Evolutionary conservation across 30 jellyfish, hydroid and myxozoan genomes (phyloP).

Genomic region (Pelagia noctiluca): DNA sequence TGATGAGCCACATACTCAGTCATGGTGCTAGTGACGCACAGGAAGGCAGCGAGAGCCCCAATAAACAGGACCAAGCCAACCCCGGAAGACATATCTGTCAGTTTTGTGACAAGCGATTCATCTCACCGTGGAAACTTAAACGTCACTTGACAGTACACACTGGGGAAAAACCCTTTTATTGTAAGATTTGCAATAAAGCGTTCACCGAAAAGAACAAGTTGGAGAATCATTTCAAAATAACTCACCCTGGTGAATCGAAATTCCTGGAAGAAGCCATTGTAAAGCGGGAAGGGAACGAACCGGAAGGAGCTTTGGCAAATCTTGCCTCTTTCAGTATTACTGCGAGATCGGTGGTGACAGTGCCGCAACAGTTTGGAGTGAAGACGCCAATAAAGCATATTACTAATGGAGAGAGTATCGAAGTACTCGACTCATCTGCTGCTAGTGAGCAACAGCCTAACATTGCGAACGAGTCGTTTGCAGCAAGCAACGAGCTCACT

Average conservation of each 20-base stretch:
- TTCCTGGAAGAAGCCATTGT: slow-evolving; percentile 27
- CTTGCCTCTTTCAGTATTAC: slow-evolving; percentile 67
- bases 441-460: slow-evolving; percentile 12
- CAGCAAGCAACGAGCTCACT: background rate
- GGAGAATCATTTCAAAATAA: slow-evolving; percentile 50
- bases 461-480: slow-evolving; percentile 15
- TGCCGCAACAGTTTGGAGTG: too few species aligned
- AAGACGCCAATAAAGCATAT: too few species aligned
- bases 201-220: slow-evolving; percentile 69
- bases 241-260: slow-evolving; percentile 37
- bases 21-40: slow-evolving; percentile 46
- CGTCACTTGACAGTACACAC: slow-evolving; percentile 67
- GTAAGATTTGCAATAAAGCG: slow-evolving; percentile 63
- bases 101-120: slow-evolving; percentile 34
- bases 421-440: too few species aligned
- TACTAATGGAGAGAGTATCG: too few species aligned
- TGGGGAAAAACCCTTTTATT: slow-evolving; percentile 59
- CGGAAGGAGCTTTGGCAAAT: too few species aligned
- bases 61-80: background rate
- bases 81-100: slow-evolving; percentile 58
- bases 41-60: slow-evolving; percentile 24
- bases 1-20: slow-evolving; percentile 34
- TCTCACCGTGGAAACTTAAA: slow-evolving; percentile 74
- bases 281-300: slow-evolving; percentile 32
- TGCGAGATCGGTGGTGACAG: slow-evolving; percentile 51